Conservation (phyloP, 2,113 vertebrate genomes). For the Strix aluco region DNA sequence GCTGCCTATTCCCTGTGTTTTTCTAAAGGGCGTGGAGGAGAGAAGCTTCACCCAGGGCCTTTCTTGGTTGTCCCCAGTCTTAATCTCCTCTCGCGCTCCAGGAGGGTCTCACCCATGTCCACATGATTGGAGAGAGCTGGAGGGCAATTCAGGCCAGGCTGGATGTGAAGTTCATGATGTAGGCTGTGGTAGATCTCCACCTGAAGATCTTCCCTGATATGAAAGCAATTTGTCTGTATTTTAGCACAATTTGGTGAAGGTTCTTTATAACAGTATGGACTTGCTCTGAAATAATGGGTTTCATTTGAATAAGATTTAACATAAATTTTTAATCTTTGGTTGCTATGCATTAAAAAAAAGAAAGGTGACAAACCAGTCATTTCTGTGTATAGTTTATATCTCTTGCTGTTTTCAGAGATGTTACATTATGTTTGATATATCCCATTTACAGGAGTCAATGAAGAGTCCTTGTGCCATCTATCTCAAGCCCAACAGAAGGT, state of each 20-base stretch:
- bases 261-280: not conserved
- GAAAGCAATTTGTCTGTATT: not conserved
- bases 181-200: not conserved
- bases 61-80: not conserved
- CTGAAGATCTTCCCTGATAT: not conserved
- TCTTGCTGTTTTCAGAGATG: not conserved
- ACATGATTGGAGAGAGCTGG: not conserved
- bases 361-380: not conserved
- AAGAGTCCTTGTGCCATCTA: not conserved
- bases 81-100: not conserved
- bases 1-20: not conserved
- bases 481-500: not conserved
- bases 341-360: not conserved
- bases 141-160: not conserved
- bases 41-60: not conserved
- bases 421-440: not conserved
- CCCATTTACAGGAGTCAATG: not conserved
- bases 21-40: not conserved
- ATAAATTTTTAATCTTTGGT: not conserved
- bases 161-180: not conserved
- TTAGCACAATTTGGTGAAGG: not conserved
- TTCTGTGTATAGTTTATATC: not conserved
- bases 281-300: not conserved
- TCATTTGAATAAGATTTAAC: not conserved
- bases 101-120: not conserved